Percentiles rank a stretch among this genome's conserved stretches.
These are phyloP conservation scores for Hoplias malabaricus DNA, from an alignment of 2,113 vertebrate genomes.

Conservation along the genomic window DNA sequence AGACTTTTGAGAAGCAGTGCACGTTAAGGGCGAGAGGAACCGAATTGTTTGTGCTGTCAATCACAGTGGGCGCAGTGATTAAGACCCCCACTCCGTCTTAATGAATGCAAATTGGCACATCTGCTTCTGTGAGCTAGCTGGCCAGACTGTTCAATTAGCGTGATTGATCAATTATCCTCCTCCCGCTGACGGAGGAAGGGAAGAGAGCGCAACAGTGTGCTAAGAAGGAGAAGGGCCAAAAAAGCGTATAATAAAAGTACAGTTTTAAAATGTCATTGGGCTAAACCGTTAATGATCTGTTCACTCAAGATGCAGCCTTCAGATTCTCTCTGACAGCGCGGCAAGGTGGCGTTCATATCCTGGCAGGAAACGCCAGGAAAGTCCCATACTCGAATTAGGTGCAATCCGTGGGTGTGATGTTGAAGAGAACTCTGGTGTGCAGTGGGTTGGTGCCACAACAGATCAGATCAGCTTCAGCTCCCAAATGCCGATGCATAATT, in stretches of 20 bases:
- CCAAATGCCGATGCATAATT: neutral
- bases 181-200: conserved; percentile 57
- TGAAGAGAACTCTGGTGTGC: neutral
- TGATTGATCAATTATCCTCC: conserved; percentile 81
- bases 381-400: neutral
- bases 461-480: neutral
- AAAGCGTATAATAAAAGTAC: conserved; percentile 38
- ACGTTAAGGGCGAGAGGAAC: conserved; percentile 41
- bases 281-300: conserved; percentile 38
- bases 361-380: conserved; percentile 9
- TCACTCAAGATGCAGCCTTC: conserved; percentile 24
- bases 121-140: conserved; percentile 76
- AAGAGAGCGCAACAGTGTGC: conserved; percentile 37
- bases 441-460: neutral
- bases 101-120: conserved; percentile 83
- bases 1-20: neutral
- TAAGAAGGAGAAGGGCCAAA: conserved; percentile 14
- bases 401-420: neutral
- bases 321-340: conserved; percentile 28
- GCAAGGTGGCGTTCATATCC: conserved; percentile 14
- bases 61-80: conserved; percentile 73
- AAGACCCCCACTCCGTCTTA: conserved; percentile 73
- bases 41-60: conserved; percentile 74
- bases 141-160: conserved; percentile 79
- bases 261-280: conserved; percentile 52